Base-by-base conservation (phyloP, 1,140 invertebrate species). In the Pemphigus obesinymphae region DNA sequence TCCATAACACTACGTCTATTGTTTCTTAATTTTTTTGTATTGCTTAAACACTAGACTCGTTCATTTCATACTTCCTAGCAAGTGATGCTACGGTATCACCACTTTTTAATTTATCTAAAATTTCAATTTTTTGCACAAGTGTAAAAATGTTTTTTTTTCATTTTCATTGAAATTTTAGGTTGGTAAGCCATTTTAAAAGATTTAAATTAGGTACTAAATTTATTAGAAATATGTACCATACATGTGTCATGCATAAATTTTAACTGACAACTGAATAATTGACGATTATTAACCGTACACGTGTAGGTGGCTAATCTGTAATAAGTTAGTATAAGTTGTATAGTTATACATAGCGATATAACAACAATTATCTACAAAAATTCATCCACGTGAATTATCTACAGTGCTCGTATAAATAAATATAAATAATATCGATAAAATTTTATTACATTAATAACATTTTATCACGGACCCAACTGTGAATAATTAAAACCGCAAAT, bases 1-100 rank as follows among this genome's bases (percentile, higher is more conserved):
- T 70, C 66, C 43, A 37, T 26, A 40, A 70, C 66, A 70, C 34
- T 70, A 20, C 34, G 34, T 70, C 66, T 70, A 70, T 70, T 70
- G 34, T 15, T 5, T 3, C 43, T 70, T 70, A 6, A 37, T 70
- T 70, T 40, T 37, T 40, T 1, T 23, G 6, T 40, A 70, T 70
- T 37, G 26, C 66, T 70, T 29, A 15, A 43, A 68, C 37, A 43
- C 17, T 68, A 43, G 63, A 68, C 63, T 68, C 68, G 6, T 72
- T 72, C 34, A 72, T 48, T 72, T 40, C 5, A 23, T 72, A 72
- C 68, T 0, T 48, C 4, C 17, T 40, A 40, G 68, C 34, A 40
- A 72, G 15, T 43, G 66, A 70, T 17, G 66, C 66, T 40, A 43
- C 43, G 4, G 37, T 72, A 40, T 40, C 43, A 23, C 68, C 68